A percentile compares a stretch with the other conserved stretches of the same genome.
These are phyloP conservation scores for Orientallactaga bullata DNA, from an alignment of 2,113 vertebrate species.

Conservation along the genomic window DNA sequence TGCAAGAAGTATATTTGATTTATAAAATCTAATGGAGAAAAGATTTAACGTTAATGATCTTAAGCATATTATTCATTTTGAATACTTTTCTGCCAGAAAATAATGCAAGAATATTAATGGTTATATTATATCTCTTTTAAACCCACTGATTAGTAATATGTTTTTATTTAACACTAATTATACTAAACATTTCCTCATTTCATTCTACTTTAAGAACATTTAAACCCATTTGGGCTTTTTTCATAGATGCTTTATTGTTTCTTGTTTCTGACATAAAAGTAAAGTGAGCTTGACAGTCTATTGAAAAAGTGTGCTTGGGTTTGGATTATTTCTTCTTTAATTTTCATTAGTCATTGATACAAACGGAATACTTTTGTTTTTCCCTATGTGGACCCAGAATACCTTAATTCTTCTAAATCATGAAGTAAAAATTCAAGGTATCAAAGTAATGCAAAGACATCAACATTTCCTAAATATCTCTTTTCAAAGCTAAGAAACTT, in stretches of 20 bases:
- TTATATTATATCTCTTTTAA: conserved; percentile 7
- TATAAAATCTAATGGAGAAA: background rate
- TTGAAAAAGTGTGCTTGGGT: background rate
- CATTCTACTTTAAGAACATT: background rate
- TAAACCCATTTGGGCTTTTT: conserved; percentile 2
- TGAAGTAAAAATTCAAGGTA: conserved; percentile 25
- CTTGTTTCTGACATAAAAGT: background rate
- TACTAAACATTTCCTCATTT: conserved; percentile 19
- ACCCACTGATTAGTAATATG: background rate
- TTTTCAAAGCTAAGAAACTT: background rate
- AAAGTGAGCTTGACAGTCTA: background rate
- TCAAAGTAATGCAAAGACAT: background rate
- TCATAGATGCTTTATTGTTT: conserved; percentile 1
- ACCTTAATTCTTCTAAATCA: conserved; percentile 37
- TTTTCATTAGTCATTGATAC: background rate
- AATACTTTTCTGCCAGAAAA: conserved; percentile 11
- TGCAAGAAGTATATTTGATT: conserved; percentile 8
- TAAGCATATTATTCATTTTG: conserved; percentile 2
- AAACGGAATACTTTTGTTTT: conserved; percentile 38
- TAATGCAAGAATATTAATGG: background rate
- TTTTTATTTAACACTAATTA: conserved; percentile 47
- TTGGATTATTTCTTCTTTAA: conserved; percentile 1
- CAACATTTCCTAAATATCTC: background rate
- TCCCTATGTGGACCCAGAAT: background rate
- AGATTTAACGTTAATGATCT: background rate